Conservation (phyloP, 2,888 invertebrate genomes). For the Dinocampus coccinellae region DNA sequence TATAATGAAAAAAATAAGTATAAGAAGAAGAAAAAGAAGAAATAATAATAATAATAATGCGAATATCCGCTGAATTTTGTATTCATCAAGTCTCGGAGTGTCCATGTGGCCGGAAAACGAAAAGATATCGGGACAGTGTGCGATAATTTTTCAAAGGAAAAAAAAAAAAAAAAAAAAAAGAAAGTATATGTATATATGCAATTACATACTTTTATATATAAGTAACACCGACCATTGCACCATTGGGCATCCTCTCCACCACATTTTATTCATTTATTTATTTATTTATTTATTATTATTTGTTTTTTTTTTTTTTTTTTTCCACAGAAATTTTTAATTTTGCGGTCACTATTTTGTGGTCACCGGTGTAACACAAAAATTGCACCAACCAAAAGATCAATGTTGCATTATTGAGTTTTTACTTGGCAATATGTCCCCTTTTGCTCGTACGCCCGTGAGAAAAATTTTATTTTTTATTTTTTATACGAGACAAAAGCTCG, state of each 20-base stretch:
- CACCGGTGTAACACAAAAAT: slow-evolving; percentile 13
- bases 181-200: not conserved
- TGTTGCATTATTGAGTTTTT: slow-evolving; percentile 7
- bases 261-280: not conserved
- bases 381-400: slow-evolving; percentile 7
- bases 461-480: not conserved
- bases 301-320: slow-evolving; percentile 15
- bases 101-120: not conserved
- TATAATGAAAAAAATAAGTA: not conserved
- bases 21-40: not conserved
- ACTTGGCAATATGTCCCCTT: not conserved
- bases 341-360: slow-evolving; percentile 49
- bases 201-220: not conserved
- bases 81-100: not conserved
- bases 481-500: not conserved
- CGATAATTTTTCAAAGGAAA: not conserved
- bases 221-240: not conserved
- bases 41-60: no score
- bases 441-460: slow-evolving; percentile 32
- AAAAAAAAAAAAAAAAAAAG: not conserved
- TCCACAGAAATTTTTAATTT: slow-evolving; percentile 61
- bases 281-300: no score
- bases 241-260: no score
- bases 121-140: not conserved
- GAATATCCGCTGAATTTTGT: slow-evolving; percentile 31